Percentiles rank a stretch among this genome's conserved stretches.
phyloP scores from a whole-genome alignment of 2,888 invertebrate species.

The Stegana nigrithorax region DNA sequence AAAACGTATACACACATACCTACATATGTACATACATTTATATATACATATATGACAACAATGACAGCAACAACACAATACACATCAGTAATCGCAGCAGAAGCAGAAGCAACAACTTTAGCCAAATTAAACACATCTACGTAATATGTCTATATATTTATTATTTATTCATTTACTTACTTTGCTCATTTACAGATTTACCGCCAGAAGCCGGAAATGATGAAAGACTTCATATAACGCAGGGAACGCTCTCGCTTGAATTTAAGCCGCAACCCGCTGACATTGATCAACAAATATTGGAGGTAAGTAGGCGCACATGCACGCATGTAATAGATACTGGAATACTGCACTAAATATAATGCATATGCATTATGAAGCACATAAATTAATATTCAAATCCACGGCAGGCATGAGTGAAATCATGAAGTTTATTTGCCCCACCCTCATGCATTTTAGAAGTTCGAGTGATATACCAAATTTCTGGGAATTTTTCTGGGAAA shows the following conservation, averaged over 20 bases:
- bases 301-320: constrained; percentile 47
- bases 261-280: constrained; percentile 63
- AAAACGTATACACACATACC: constrained; percentile 4
- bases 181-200: constrained; percentile 63
- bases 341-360: no score
- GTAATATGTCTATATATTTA: background rate
- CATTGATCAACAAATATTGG: constrained; percentile 68
- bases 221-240: constrained; percentile 66
- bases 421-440: no score
- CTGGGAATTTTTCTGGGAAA: no score
- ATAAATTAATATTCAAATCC: no score
- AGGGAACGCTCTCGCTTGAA: constrained; percentile 62
- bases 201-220: constrained; percentile 67
- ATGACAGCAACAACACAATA: constrained; percentile 7
- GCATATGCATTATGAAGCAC: no score
- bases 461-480: no score
- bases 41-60: constrained; percentile 13
- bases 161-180: constrained; percentile 24
- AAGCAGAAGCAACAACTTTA: background rate
- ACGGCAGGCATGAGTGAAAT: no score
- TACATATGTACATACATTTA: background rate
- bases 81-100: background rate
- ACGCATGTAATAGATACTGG: background rate
- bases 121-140: constrained; percentile 3
- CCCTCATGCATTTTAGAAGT: no score